Evolutionary conservation across 2,888 invertebrate species (phyloP), one percentile per base, ranked within the genome.

Genomic region (Pachydiplax longipennis): DNA sequence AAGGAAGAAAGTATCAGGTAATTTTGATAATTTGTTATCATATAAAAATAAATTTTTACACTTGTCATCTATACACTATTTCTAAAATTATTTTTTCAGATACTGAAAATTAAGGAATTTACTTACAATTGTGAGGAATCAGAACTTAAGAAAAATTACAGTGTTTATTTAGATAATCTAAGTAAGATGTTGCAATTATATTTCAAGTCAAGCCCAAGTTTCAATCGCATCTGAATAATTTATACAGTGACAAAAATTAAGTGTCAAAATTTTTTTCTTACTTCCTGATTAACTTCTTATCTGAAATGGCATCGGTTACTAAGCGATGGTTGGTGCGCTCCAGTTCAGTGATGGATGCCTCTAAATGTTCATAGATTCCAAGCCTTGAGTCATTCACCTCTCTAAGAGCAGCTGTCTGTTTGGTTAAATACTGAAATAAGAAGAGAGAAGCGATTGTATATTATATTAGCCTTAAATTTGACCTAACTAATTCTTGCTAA

Each of bases 371-470:
- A 94, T 99, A 99, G 93, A 99, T 97, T 93, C 97, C 96, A 92
- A 98, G 95, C 92, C 98, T 96, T 53, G 98, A 98, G 94, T 98
- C 98, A 94, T 98, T 98, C 91, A 98, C 98, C 94, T 98, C 98
- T 92, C 97, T 96, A 93, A 98, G 95, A 15, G 98, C 98, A 92
- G 97, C 97, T 18, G 98, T 97, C 95, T 99, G 98, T 94, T 98
- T 98, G 92, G 97, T 97, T 94, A 98, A 95, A 94, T 98, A 98
- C 98, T 98, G 95, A 53, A 95, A 94, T 92, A 92, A 91, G 87
- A 91, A 92, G 91, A 91, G 91, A 61, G 53, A 5, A 6, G 22
- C n/a, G 22, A 61, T 65, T 25, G n/a, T 1, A 25, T 25, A 73
- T 6, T 10, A 6, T 73, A 73, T 25, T 73, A n/a, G 5, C 5